Percentiles rank a stretch among this genome's conserved stretches.
These are phyloP conservation scores for Bolborhynchus lineola DNA, from an alignment of 2,113 vertebrate genomes.

Conservation along the genomic window DNA sequence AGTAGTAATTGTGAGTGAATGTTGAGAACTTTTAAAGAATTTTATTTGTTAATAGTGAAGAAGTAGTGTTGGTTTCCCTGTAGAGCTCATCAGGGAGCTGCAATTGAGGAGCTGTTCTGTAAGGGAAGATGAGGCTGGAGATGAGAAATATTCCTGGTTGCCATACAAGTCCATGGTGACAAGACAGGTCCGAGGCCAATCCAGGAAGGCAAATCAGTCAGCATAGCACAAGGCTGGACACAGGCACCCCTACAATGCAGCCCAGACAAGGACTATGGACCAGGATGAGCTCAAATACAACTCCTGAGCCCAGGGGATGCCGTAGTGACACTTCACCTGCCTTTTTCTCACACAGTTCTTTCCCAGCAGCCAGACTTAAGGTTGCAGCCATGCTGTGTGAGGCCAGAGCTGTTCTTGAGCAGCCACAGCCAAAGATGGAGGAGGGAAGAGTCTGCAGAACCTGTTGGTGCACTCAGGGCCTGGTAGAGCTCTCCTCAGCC, in stretches of 20 bases:
- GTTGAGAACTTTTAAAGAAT: not conserved
- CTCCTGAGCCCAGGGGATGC: not conserved
- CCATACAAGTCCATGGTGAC: not conserved
- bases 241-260: not conserved
- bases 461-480: not conserved
- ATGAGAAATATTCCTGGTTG: not conserved
- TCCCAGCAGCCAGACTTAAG: not conserved
- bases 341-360: not conserved
- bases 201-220: not conserved
- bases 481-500: not conserved
- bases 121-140: not conserved
- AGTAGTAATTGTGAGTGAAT: not conserved
- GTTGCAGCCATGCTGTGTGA: not conserved
- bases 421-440: not conserved
- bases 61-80: not conserved
- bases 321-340: rapidly evolving
- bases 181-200: not conserved
- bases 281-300: not conserved
- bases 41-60: not conserved
- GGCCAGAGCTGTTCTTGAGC: not conserved
- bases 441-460: not conserved
- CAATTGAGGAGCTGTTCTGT: not conserved
- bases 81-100: not conserved
- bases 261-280: not conserved
- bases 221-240: not conserved